A percentile compares a stretch with the other conserved stretches of the same genome.
phyloP scores from a whole-genome alignment of 2,888 invertebrate species.

The Temnothorax ravouxi region DNA sequence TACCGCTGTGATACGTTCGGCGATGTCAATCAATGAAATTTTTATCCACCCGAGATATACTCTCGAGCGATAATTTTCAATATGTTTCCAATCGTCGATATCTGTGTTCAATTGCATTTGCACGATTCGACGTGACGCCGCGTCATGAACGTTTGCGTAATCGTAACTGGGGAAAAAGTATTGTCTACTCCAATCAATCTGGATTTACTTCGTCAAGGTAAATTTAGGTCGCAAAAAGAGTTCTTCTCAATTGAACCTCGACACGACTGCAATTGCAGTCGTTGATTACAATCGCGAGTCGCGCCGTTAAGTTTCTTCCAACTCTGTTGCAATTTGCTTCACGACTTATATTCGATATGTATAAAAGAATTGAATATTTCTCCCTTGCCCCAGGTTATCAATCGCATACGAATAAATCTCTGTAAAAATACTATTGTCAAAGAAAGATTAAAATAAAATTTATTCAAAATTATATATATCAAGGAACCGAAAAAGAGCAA shows the following conservation, averaged over 20 bases:
- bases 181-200: conserved; percentile 52
- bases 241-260: conserved; percentile 39
- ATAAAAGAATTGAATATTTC: not conserved
- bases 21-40: conserved; percentile 49
- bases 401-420: not conserved
- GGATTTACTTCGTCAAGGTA: conserved; percentile 56
- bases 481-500: not conserved
- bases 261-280: conserved; percentile 27
- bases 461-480: not conserved
- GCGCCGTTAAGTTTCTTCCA: conserved; percentile 24
- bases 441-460: not conserved
- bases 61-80: conserved; percentile 46
- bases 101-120: conserved; percentile 31
- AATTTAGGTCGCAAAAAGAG: conserved; percentile 47
- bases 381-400: not conserved
- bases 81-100: conserved; percentile 45
- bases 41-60: conserved; percentile 39
- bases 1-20: conserved; percentile 39
- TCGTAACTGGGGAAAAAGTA: conserved; percentile 41
- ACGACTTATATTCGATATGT: not conserved
- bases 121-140: conserved; percentile 35
- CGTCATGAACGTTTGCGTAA: conserved; percentile 38
- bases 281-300: conserved; percentile 46
- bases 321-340: conserved; percentile 7
- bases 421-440: not conserved